A percentile compares a stretch with the other conserved stretches of the same genome.
Conservation (phyloP, 2,888 invertebrate genomes). For the Drosophila ezoana region DNA sequence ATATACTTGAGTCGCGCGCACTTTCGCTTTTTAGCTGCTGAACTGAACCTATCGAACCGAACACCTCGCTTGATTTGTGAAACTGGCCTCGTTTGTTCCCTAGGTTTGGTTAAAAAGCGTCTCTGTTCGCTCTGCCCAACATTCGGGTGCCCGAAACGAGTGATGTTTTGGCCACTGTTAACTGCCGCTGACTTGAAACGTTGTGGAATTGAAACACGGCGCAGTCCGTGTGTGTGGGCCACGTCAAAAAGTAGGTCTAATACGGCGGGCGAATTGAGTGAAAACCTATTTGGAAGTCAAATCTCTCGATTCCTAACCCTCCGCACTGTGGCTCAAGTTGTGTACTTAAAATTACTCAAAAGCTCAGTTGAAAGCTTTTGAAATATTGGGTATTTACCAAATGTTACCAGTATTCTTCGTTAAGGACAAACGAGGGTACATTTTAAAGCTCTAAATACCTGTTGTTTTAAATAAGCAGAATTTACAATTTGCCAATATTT, state of each 20-base stretch:
- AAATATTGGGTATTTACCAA: conserved; percentile 9
- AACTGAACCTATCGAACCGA: conserved; percentile 79
- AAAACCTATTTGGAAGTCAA: conserved; percentile 8
- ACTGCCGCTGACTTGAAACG: conserved; percentile 35
- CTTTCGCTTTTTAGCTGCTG: conserved; percentile 63
- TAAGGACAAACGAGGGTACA: conserved; percentile 4
- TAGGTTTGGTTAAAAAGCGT: conserved; percentile 66
- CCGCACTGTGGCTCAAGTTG: conserved; percentile 22
- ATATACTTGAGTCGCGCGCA: conserved; percentile 64
- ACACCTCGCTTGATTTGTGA: conserved; percentile 79
- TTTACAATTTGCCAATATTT: conserved; percentile 56
- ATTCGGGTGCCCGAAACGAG: conserved; percentile 42
- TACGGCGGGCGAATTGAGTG: conserved; percentile 16
- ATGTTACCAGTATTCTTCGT: conserved; percentile 30
- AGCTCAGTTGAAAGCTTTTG: conserved; percentile 34
- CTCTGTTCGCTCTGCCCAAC: conserved; percentile 43
- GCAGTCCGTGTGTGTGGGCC: conserved; percentile 13
- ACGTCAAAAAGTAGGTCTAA: conserved; percentile 47
- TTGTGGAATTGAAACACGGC: conserved; percentile 36
- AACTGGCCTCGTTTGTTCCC: conserved; percentile 76
- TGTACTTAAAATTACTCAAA: background rate
- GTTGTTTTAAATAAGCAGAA: conserved; percentile 29
- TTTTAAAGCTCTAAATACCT: conserved; percentile 60
- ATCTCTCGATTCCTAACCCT: conserved; percentile 16
- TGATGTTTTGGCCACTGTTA: conserved; percentile 64